Evolutionary conservation across 2,113 vertebrate species (phyloP).

Genomic region (Carettochelys insculpta): DNA sequence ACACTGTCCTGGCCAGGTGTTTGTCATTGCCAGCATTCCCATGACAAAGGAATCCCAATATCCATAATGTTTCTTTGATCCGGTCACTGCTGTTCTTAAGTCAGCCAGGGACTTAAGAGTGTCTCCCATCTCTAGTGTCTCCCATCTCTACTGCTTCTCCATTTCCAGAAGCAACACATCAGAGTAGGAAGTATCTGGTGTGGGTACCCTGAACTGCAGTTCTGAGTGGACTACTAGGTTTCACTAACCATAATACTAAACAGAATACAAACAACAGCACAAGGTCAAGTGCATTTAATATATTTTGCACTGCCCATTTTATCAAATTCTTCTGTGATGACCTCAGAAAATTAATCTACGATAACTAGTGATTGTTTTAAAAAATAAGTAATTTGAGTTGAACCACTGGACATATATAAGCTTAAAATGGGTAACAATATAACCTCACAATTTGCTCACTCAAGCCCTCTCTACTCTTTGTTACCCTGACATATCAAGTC

Average conservation of each 20-base stretch:
- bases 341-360: not conserved
- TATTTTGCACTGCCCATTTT: not conserved
- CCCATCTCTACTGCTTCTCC: not conserved
- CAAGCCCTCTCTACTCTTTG: not conserved
- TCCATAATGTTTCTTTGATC: not conserved
- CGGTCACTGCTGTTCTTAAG: not conserved
- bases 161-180: not conserved
- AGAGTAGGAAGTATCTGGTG: not conserved
- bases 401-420: not conserved
- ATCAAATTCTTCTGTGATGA: not conserved
- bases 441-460: not conserved
- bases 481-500: not conserved
- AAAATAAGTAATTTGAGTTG: not conserved
- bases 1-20: not conserved
- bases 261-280: not conserved
- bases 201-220: not conserved
- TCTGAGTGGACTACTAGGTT: not conserved
- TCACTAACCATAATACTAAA: not conserved
- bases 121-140: not conserved
- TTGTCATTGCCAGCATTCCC: not conserved
- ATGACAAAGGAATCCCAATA: not conserved
- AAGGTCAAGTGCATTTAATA: not conserved
- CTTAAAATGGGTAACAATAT: not conserved
- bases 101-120: not conserved
- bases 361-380: not conserved